phyloP scores from a whole-genome alignment of 2,113 vertebrate genomes.

The Hippocampus abdominalis region DNA sequence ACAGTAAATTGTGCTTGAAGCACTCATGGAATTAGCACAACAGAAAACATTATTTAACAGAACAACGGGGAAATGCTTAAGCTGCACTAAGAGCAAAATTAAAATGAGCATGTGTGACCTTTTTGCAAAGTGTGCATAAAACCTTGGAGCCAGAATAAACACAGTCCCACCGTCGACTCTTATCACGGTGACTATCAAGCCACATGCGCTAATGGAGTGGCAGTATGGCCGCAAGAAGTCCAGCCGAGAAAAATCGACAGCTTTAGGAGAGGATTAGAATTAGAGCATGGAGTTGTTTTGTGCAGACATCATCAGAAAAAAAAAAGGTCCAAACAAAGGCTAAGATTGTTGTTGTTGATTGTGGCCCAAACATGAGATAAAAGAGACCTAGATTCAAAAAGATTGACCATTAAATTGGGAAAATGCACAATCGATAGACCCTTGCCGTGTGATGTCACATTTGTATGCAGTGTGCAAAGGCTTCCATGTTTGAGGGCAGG shows the following conservation, averaged over 20 bases:
- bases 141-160: conserved; percentile 21
- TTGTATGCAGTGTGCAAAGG: no score
- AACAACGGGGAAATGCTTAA: neutral
- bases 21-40: neutral
- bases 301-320: conserved; percentile 41
- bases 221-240: conserved; percentile 58
- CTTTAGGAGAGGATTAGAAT: conserved; percentile 45
- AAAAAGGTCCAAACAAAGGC: conserved; percentile 10
- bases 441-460: no score
- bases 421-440: neutral
- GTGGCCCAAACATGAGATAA: neutral
- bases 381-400: neutral
- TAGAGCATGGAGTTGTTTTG: conserved; percentile 46
- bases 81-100: conserved; percentile 6
- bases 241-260: conserved; percentile 22
- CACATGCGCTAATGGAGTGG: conserved; percentile 43
- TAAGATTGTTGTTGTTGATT: neutral
- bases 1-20: neutral
- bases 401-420: neutral
- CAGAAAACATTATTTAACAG: neutral
- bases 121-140: conserved; percentile 18
- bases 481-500: no score
- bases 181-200: conserved; percentile 54
- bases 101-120: conserved; percentile 1
- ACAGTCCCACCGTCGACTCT: conserved; percentile 29